A percentile compares a stretch with the other conserved stretches of the same genome.
Evolutionary conservation across 2,797 vertebrate species (phyloP).

Genomic region (Myotis myotis): DNA sequence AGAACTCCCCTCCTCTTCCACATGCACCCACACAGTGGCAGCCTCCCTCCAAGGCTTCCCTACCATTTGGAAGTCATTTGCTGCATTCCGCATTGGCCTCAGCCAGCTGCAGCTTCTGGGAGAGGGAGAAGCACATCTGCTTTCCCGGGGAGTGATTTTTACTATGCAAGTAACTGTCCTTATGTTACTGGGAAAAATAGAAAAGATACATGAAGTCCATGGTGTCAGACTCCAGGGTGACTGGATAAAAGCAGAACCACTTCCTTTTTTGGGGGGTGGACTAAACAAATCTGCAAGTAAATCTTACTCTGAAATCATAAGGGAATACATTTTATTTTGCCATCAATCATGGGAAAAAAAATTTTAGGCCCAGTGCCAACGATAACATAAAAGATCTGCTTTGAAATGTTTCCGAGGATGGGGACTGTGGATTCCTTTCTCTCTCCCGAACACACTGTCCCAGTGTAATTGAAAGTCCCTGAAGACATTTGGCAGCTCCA

Average conservation of each 20-base stretch:
- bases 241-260: background rate
- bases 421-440: background rate
- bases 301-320: background rate
- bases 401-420: background rate
- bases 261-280: background rate
- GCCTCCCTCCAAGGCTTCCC: background rate
- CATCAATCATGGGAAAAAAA: background rate
- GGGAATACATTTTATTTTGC: background rate
- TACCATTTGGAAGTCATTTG: background rate
- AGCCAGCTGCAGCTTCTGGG: background rate
- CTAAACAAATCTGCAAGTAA: background rate
- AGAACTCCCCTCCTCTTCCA: background rate
- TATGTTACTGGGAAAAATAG: background rate
- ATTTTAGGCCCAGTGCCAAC: background rate
- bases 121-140: constrained; percentile 3
- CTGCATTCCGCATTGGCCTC: background rate
- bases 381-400: background rate
- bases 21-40: background rate
- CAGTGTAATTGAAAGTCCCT: background rate
- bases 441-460: background rate
- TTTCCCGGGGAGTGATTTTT: background rate
- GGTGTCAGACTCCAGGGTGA: background rate
- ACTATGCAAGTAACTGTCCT: background rate
- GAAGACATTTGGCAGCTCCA: background rate
- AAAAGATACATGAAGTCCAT: background rate